These are phyloP conservation scores for Irena cyanogastra DNA, from an alignment of 2,113 vertebrate genomes.

Conservation along the genomic window DNA sequence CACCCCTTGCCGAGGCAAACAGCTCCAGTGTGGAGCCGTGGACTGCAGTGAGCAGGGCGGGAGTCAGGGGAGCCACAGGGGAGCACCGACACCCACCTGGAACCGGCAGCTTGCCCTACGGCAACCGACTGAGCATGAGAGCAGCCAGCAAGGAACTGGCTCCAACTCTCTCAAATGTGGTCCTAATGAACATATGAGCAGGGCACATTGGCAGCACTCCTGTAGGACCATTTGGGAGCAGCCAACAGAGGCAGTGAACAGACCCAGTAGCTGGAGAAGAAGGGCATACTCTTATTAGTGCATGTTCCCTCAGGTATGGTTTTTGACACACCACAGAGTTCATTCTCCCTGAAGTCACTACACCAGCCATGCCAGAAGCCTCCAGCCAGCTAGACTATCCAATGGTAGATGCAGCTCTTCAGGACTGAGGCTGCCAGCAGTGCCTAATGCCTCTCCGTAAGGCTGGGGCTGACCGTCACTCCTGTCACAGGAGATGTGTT, in stretches of 20 bases:
- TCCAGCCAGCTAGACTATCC: neutral
- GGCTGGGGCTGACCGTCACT: neutral
- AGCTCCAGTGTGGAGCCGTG: neutral
- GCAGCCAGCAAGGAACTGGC: neutral
- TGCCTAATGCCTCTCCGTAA: rapidly evolving
- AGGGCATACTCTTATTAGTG: neutral
- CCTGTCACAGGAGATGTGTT: neutral
- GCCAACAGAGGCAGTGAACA: neutral
- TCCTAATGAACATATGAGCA: rapidly evolving
- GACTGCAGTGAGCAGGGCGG: neutral
- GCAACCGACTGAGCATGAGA: rapidly evolving
- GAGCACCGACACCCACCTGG: rapidly evolving
- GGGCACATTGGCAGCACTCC: neutral
- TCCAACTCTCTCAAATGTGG: neutral
- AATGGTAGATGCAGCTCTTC: neutral
- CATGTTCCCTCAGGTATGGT: neutral
- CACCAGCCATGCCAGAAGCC: neutral
- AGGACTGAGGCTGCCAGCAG: neutral
- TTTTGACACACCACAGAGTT: neutral
- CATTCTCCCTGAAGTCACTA: neutral
- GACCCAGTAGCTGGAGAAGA: neutral
- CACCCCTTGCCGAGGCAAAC: rapidly evolving
- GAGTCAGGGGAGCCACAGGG: neutral
- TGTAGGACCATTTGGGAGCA: neutral
- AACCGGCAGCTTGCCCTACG: neutral